A percentile compares a stretch with the other conserved stretches of the same genome.
Conservation (phyloP, 2,113 vertebrate species). For the Cromileptes altivelis region DNA sequence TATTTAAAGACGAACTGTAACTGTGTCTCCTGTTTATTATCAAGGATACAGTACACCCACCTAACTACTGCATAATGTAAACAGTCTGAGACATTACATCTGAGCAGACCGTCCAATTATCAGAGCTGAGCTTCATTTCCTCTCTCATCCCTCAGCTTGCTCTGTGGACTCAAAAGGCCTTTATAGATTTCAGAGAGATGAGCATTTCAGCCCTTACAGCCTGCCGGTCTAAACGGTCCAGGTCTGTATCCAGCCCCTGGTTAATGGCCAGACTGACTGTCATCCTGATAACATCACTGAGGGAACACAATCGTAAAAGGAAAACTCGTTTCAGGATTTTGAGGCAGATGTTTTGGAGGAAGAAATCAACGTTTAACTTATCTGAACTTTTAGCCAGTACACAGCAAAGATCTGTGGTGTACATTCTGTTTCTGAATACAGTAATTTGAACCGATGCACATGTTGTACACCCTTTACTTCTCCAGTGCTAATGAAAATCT, state of each 20-base stretch:
- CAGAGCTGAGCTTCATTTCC: conserved; percentile 18
- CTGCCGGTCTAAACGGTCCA: conserved; percentile 16
- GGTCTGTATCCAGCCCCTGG: conserved; percentile 43
- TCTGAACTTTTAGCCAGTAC: neutral
- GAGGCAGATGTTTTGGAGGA: neutral
- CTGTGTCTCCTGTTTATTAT: conserved; percentile 7
- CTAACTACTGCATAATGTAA: conserved; percentile 16
- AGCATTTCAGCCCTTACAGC: conserved; percentile 3
- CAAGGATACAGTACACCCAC: neutral
- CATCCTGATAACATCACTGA: conserved; percentile 60
- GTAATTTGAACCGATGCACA: neutral
- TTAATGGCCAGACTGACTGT: conserved; percentile 50
- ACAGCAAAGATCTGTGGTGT: neutral
- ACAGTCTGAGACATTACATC: conserved; percentile 21
- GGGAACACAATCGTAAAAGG: conserved; percentile 32
- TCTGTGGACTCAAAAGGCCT: conserved; percentile 22
- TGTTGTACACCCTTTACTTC: neutral
- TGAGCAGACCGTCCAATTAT: conserved; percentile 39
- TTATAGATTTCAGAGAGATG: conserved; percentile 29
- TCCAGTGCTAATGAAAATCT: neutral
- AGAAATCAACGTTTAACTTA: neutral
- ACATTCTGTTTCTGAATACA: neutral
- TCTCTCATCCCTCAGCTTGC: conserved; percentile 23
- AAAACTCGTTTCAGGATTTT: conserved; percentile 25
- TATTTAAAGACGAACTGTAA: neutral